Percentiles rank a stretch among this genome's conserved stretches.
Evolutionary conservation across 1,140 invertebrate species (phyloP).

Genomic region (Drosophila aff.): DNA sequence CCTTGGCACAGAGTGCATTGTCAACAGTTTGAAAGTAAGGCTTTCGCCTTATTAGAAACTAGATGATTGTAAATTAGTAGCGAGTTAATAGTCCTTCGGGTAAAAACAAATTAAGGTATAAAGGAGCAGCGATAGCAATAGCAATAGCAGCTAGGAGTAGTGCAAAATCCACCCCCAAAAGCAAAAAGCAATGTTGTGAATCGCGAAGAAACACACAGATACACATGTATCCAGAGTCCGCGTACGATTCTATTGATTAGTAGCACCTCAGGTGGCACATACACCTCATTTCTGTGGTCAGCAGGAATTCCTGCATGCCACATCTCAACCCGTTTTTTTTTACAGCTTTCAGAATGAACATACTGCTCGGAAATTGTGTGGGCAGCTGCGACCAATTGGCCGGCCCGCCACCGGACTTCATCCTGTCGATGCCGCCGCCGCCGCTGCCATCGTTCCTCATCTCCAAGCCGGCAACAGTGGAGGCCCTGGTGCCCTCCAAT

Average conservation of each 20-base stretch:
- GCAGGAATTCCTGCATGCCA: background rate
- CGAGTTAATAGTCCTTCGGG: too few relatives aligned
- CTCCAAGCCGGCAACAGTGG: constrained; percentile 78
- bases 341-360: constrained; percentile 48
- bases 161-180: constrained; percentile 34
- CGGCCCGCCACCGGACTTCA: constrained; percentile 92
- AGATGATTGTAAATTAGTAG: background rate
- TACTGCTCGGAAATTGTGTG: constrained; percentile 73
- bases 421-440: constrained; percentile 92
- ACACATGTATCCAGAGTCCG: constrained; percentile 19
- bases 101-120: too few relatives aligned
- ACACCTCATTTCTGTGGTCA: background rate
- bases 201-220: constrained; percentile 27
- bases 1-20: background rate
- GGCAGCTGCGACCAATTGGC: constrained; percentile 88
- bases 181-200: constrained; percentile 24
- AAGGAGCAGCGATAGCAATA: background rate
- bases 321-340: background rate
- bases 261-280: constrained; percentile 5
- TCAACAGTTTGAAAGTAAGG: background rate
- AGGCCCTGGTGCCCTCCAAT: constrained; percentile 84
- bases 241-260: constrained; percentile 16
- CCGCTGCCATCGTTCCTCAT: constrained; percentile 90
- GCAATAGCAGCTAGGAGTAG: background rate
- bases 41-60: background rate